These are phyloP conservation scores for Trachymyrmex septentrionalis DNA, from an alignment of 1,140 invertebrate species.

Conservation along the genomic window DNA sequence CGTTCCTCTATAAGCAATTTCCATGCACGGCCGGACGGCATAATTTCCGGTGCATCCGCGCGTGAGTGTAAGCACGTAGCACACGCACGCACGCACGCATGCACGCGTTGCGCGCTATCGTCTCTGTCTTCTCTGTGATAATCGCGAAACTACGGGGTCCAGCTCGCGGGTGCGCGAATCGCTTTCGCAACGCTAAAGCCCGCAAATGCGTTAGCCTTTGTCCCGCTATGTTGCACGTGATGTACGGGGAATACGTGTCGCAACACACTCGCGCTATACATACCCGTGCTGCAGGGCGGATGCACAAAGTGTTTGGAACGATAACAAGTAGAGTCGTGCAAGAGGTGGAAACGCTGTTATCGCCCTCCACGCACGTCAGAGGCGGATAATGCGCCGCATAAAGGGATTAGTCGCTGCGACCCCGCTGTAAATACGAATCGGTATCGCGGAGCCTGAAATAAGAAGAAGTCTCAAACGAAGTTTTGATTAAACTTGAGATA, in stretches of 20 bases:
- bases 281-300: conserved; percentile 6
- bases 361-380: conserved; percentile 38
- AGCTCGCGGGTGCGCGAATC: conserved; percentile 22
- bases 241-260: conserved; percentile 26
- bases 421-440: conserved; percentile 38
- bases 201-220: conserved; percentile 53
- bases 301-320: conserved; percentile 62
- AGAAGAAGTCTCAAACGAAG: neutral
- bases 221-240: conserved; percentile 51
- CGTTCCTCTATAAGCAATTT: conserved; percentile 71
- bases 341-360: conserved; percentile 54
- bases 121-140: conserved; percentile 33
- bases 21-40: conserved; percentile 72
- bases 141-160: conserved; percentile 55
- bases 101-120: conserved; percentile 22
- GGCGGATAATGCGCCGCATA: conserved; percentile 46
- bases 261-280: neutral
- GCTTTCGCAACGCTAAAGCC: conserved; percentile 38
- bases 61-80: conserved; percentile 48
- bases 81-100: neutral
- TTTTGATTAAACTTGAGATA: conserved; percentile 37
- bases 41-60: conserved; percentile 72
- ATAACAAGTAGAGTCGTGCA: conserved; percentile 51
- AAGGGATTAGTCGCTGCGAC: conserved; percentile 50
- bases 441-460: conserved; percentile 7